Evolutionary conservation across 2,113 vertebrate genomes (phyloP).

Genomic region (Phaetusa simplex): DNA sequence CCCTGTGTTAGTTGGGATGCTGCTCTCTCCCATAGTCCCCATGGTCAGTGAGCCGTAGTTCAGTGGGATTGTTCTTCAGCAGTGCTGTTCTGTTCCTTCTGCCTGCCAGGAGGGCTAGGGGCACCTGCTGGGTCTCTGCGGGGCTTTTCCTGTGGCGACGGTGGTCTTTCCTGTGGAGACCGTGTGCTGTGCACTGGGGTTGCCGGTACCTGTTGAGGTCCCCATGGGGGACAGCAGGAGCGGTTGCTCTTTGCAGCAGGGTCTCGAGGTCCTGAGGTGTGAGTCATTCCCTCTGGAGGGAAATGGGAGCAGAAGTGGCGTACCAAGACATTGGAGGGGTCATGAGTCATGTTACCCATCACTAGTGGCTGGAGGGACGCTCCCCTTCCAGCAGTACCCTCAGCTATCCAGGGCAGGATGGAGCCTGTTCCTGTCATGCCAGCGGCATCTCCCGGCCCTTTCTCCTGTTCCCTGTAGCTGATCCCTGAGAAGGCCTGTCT

Average conservation of each 20-base stretch:
- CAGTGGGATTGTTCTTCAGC: no score
- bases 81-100: background rate
- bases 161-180: background rate
- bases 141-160: background rate
- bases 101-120: background rate
- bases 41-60: no score
- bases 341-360: background rate
- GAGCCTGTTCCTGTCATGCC: background rate
- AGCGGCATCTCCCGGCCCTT: background rate
- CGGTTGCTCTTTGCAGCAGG: background rate
- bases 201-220: background rate
- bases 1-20: no score
- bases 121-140: background rate
- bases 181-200: background rate
- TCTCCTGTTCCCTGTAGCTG: background rate
- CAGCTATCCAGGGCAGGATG: background rate
- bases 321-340: background rate
- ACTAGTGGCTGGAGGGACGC: background rate
- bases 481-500: background rate
- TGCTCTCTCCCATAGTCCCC: no score
- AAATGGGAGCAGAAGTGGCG: slow-evolving; percentile 15
- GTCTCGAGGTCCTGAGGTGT: background rate
- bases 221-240: background rate
- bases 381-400: background rate
- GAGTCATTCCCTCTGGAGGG: background rate